phyloP scores from a whole-genome alignment of 1,140 invertebrate species.

The Nasonia longicornis region DNA sequence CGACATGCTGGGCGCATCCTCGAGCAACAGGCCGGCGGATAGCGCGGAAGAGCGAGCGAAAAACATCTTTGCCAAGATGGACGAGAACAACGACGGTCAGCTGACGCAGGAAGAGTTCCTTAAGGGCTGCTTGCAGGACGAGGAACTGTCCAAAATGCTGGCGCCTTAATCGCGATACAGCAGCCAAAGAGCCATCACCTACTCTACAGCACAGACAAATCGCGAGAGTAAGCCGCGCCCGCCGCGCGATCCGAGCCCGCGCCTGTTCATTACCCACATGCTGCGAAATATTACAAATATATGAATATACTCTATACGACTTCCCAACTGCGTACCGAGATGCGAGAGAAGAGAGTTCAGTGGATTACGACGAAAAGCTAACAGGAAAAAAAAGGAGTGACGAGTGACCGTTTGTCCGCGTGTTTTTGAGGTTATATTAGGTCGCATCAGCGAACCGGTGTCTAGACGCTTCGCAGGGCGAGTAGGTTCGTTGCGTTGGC shows the following conservation, averaged over 20 bases:
- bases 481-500: too few species aligned
- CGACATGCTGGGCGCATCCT: conserved; percentile 96
- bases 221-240: conserved; percentile 42
- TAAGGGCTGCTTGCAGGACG: conserved; percentile 98
- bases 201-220: background rate
- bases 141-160: conserved; percentile 95
- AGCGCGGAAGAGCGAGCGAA: conserved; percentile 96
- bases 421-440: too few species aligned
- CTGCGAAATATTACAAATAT: background rate
- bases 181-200: background rate
- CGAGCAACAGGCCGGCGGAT: conserved; percentile 90
- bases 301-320: background rate
- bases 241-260: background rate
- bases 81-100: conserved; percentile 98
- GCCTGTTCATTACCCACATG: background rate
- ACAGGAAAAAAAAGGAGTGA: background rate
- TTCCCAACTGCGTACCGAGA: background rate
- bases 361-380: background rate
- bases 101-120: conserved; percentile 99
- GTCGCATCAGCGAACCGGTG: too few species aligned
- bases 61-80: conserved; percentile 99
- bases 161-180: conserved; percentile 79
- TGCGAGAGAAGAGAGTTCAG: background rate
- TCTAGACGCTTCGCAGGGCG: too few species aligned
- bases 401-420: too few species aligned